Conservation (phyloP, 1,140 invertebrate genomes). For the Antheraea pernyi region DNA sequence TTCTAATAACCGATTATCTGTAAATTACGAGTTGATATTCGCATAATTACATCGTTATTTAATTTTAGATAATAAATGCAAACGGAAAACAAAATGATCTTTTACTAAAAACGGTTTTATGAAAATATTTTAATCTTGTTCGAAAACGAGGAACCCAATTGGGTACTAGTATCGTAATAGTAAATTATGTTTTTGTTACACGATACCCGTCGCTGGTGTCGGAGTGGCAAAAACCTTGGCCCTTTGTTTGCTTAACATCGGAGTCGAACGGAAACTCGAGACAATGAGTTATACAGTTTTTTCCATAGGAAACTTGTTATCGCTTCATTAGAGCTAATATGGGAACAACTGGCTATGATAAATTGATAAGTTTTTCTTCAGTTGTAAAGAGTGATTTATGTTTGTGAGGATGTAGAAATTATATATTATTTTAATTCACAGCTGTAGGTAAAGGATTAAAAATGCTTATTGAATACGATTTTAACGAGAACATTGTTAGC, state of each 20-base stretch:
- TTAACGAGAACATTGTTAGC: too few relatives aligned
- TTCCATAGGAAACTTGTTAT: slow-evolving; percentile 8
- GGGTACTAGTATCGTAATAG: background rate
- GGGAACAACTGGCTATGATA: background rate
- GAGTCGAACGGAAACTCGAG: slow-evolving; percentile 5
- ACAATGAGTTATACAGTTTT: slow-evolving; percentile 13
- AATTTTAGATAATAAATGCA: too few relatives aligned
- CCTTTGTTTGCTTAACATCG: slow-evolving; percentile 10
- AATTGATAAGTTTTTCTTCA: slow-evolving; percentile 2
- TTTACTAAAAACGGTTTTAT: background rate
- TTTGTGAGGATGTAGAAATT: background rate
- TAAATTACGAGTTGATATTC: too few relatives aligned
- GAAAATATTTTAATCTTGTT: slow-evolving; percentile 8
- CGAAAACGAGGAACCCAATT: slow-evolving; percentile 3
- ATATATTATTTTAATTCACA: too few relatives aligned
- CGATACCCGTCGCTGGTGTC: background rate
- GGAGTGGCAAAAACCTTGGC: slow-evolving; percentile 12
- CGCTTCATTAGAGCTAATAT: slow-evolving; percentile 10
- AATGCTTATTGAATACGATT: too few relatives aligned
- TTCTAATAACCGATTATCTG: too few relatives aligned
- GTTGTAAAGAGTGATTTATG: background rate
- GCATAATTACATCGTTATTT: too few relatives aligned
- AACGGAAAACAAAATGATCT: background rate
- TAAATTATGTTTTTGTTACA: slow-evolving; percentile 9
- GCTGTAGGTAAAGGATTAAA: too few relatives aligned